phyloP scores from a whole-genome alignment of 2,888 invertebrate species.

The Petrolisthes cinctipes region DNA sequence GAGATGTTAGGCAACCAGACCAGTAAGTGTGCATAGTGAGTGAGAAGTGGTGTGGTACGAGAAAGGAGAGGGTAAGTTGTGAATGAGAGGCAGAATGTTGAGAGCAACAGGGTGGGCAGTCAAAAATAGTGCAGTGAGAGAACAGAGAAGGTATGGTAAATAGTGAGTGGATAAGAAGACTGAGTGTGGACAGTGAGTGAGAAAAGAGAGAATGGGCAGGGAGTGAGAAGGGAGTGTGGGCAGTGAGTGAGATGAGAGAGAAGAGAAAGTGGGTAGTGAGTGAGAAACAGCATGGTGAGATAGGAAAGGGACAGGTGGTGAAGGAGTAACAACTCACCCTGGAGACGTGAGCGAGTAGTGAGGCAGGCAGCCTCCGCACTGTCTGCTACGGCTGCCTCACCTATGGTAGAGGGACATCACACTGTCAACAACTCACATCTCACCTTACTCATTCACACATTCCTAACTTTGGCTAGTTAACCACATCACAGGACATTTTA shows the following conservation, averaged over 20 bases:
- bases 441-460: neutral
- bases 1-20: no score
- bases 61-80: no score
- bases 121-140: no score
- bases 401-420: slow-evolving; percentile 53
- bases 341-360: slow-evolving; percentile 58
- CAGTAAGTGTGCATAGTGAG: no score
- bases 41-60: no score
- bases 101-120: no score
- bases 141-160: no score
- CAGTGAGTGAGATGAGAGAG: neutral
- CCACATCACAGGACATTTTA: no score
- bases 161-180: neutral
- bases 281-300: neutral
- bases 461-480: no score
- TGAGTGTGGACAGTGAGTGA: neutral
- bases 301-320: neutral
- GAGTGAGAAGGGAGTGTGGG: neutral
- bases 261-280: neutral
- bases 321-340: slow-evolving; percentile 46
- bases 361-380: slow-evolving; percentile 59
- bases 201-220: neutral
- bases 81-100: no score
- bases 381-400: slow-evolving; percentile 60
- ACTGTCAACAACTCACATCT: slow-evolving; percentile 37